phyloP scores from a whole-genome alignment of 2,113 vertebrate species.

The Sorex fumeus region DNA sequence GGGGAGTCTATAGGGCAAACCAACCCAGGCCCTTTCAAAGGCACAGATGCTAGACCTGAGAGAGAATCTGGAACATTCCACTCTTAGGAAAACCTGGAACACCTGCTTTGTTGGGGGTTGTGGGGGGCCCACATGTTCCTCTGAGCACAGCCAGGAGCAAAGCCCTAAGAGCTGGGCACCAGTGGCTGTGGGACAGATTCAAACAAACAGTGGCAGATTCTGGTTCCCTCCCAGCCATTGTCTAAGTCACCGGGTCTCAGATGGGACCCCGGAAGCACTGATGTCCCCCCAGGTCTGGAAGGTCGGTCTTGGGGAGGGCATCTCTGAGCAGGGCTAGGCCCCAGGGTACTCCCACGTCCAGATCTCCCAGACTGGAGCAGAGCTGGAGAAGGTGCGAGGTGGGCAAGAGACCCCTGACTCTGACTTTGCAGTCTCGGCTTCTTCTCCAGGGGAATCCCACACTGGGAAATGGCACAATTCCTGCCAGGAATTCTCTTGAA shows the following conservation, averaged over 20 bases:
- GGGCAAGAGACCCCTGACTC: background rate
- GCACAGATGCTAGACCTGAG: background rate
- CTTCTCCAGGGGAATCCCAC: background rate
- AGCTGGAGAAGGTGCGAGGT: background rate
- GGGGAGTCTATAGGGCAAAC: background rate
- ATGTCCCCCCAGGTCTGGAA: background rate
- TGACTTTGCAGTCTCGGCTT: too few relatives aligned
- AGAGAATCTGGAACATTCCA: too few relatives aligned
- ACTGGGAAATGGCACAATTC: background rate
- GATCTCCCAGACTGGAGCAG: background rate
- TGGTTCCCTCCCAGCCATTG: background rate
- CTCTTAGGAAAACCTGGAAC: too few relatives aligned
- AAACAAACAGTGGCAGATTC: too few relatives aligned
- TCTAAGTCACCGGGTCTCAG: slow-evolving; percentile 22
- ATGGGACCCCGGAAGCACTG: background rate
- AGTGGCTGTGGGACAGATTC: too few relatives aligned
- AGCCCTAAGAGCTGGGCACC: too few relatives aligned
- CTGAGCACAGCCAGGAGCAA: too few relatives aligned
- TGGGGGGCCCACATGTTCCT: too few relatives aligned
- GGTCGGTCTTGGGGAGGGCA: background rate
- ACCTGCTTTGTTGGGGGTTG: too few relatives aligned
- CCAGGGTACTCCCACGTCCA: background rate
- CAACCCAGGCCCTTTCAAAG: background rate
- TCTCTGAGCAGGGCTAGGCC: background rate
- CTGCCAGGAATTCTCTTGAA: background rate